Evolutionary conservation across 2,113 vertebrate genomes (phyloP).

Genomic region (Mellivora capensis): DNA sequence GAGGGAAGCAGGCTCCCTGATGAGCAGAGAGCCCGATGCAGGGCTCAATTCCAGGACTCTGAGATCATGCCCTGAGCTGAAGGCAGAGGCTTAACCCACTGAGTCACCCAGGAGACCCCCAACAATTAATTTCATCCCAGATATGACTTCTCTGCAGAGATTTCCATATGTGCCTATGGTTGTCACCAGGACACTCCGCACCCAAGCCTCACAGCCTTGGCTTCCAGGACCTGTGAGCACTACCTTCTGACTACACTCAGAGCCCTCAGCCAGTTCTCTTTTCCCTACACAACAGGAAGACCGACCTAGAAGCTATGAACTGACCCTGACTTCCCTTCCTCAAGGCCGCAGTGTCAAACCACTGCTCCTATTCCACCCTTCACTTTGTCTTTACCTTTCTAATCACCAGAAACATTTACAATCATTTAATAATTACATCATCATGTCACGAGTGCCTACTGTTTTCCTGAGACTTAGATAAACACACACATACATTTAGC

Average conservation of each 20-base stretch:
- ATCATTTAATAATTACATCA: not conserved
- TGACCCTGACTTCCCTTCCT: not conserved
- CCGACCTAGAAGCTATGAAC: not conserved
- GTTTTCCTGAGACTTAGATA: not conserved
- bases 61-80: too few relatives aligned
- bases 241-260: not conserved
- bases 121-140: not conserved
- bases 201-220: not conserved
- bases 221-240: not conserved
- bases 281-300: not conserved
- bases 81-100: too few relatives aligned
- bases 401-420: not conserved
- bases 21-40: too few relatives aligned
- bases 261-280: not conserved
- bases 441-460: not conserved
- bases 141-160: not conserved
- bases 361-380: not conserved
- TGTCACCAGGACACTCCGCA: not conserved
- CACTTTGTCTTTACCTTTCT: not conserved
- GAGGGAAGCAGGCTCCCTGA: too few relatives aligned
- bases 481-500: not conserved
- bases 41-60: too few relatives aligned
- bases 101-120: too few relatives aligned
- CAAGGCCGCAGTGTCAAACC: not conserved
- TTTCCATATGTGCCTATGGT: rapidly evolving